Evolutionary conservation across 53 echinoderm and acorn worm species (phyloP), one percentile per base, ranked within the genome.

Genomic region (Astropecten irregularis): DNA sequence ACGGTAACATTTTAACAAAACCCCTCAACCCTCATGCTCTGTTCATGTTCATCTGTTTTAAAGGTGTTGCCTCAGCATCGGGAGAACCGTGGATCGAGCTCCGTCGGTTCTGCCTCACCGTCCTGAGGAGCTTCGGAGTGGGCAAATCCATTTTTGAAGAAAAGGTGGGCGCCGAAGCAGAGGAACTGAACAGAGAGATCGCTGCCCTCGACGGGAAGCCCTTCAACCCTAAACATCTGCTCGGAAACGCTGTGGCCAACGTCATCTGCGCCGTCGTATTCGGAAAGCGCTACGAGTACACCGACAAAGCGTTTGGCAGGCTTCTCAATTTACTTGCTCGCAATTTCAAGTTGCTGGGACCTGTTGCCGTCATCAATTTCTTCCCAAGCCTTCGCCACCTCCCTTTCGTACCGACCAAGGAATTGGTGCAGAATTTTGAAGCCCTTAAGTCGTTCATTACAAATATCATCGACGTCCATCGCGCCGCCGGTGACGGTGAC

Each of bases 131-230:
- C 26, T 58, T 58, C 58, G 58, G 58, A 26, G 58, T 58, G 26
- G 58, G 58, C 31, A 47, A 69, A 69, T 79, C 79, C 18, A 84
- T 58, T 58, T 92, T 89, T 40, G 92, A 92, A 49, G 89, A 85
- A 16, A 62, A 44, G 0, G 62, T 92, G 3, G 49, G 61, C 9
- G 40, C 31, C 2, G 92, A 92, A 49, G 65, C 71, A 0, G 15
- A 34, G 25, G 59, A 76, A 33, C 59, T 91, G 4, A 26, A 50
- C 3, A 25, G 28, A 30, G 84, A 64, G 55, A 32, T 69, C 13
- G 15, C 55, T 15, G 25, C 57, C 3, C 25, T 23, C 4, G 68
- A 69, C 25, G 84, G 84, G 2, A 53, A 55, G 23, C 54, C 51
- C 20, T 70, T 84, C 30, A 31, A 84, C 42, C 70, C 84, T 2